Conservation (phyloP, 2,113 vertebrate genomes). For the Daphoenositta chrysoptera region DNA sequence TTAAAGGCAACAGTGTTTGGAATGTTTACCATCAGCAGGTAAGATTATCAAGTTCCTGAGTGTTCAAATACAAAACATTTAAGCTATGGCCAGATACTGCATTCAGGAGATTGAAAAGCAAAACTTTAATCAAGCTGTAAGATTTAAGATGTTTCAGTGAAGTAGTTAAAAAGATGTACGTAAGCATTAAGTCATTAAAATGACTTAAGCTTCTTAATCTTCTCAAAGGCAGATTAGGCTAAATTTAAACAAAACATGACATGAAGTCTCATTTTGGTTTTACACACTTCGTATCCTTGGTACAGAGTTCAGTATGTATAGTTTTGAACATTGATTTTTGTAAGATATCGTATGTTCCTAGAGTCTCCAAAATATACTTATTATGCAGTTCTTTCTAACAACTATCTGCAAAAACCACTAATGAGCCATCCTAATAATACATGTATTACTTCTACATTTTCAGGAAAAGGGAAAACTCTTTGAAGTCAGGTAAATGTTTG, state of each 20-base stretch:
- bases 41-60: not conserved
- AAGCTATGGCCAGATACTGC: not conserved
- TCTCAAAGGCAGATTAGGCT: conserved; percentile 50
- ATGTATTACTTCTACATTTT: not conserved
- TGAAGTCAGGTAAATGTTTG: not conserved
- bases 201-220: conserved; percentile 16
- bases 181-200: conserved; percentile 54
- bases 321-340: not conserved
- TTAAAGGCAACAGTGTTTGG: not conserved
- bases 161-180: conserved; percentile 37
- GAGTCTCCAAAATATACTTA: not conserved
- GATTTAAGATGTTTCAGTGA: conserved; percentile 21
- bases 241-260: conserved; percentile 45
- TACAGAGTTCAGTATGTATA: not conserved
- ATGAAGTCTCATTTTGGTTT: not conserved
- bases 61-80: not conserved
- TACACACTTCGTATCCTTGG: not conserved
- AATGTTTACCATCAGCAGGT: not conserved
- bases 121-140: conserved; percentile 39
- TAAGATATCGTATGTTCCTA: not conserved
- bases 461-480: not conserved
- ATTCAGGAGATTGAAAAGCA: not conserved
- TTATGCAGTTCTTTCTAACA: not conserved
- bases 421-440: not conserved
- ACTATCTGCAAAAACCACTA: not conserved